phyloP scores from a whole-genome alignment of 2,113 vertebrate genomes.

The Acrocephalus kingi region DNA sequence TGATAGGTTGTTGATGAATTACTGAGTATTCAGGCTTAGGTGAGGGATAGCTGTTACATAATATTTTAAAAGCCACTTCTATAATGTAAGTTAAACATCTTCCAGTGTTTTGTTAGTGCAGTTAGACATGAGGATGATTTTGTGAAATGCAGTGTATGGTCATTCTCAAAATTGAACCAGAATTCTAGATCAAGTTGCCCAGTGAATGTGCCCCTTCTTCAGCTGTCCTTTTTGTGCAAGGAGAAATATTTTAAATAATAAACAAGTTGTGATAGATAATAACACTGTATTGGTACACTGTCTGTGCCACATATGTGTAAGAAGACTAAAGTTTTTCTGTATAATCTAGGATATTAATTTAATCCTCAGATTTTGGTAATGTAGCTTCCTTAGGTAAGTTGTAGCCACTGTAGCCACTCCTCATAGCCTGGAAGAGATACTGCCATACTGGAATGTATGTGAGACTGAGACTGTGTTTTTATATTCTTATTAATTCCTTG shows the following conservation, averaged over 20 bases:
- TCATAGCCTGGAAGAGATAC: neutral
- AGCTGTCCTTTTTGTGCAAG: neutral
- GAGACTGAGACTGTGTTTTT: neutral
- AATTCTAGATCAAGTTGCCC: neutral
- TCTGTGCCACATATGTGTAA: neutral
- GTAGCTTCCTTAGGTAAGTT: neutral
- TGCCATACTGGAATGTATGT: neutral
- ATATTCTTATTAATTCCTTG: neutral
- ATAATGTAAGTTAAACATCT: neutral
- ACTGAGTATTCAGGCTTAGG: neutral
- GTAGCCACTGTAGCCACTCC: neutral
- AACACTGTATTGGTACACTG: neutral
- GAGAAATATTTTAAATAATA: neutral
- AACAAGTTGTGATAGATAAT: neutral
- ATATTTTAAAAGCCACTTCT: neutral
- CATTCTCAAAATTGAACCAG: neutral
- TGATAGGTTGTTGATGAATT: neutral
- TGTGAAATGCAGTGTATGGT: neutral
- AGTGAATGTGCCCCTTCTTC: neutral
- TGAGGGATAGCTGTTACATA: neutral
- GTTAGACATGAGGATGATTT: neutral
- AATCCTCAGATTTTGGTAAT: neutral
- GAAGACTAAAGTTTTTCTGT: fast-evolving
- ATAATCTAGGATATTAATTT: neutral
- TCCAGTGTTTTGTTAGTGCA: neutral